A percentile compares a stretch with the other conserved stretches of the same genome.
Evolutionary conservation across 2,888 invertebrate species (phyloP).

Genomic region (Copidosoma aretas): DNA sequence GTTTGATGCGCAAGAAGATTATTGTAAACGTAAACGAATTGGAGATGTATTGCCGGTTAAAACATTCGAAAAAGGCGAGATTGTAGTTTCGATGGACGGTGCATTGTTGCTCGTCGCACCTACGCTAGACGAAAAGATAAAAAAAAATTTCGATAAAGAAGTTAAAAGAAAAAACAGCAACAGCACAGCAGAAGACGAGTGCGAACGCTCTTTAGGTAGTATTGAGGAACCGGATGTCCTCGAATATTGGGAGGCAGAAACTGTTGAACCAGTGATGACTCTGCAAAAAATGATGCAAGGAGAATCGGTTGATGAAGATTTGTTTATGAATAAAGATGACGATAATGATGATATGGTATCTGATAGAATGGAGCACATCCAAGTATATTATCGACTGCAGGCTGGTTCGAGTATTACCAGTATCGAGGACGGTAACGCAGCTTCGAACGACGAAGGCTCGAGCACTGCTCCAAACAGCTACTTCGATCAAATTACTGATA

Average conservation of each 20-base stretch:
- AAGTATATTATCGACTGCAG: conserved; percentile 57
- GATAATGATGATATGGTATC: not conserved
- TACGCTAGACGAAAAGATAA: conserved; percentile 1
- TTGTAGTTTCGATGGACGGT: conserved; percentile 57
- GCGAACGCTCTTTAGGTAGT: conserved; percentile 50
- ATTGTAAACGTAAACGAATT: conserved; percentile 5
- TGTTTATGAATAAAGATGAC: not conserved
- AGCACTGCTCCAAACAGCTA: conserved; percentile 45
- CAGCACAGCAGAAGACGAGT: conserved; percentile 39
- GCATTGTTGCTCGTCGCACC: conserved; percentile 51
- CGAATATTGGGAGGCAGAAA: conserved; percentile 64
- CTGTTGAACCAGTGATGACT: conserved; percentile 53
- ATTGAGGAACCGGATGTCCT: conserved; percentile 63
- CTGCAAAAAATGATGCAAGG: conserved; percentile 46
- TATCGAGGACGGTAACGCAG: conserved; percentile 32
- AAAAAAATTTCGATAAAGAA: conserved; percentile 20
- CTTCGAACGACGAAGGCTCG: conserved; percentile 27
- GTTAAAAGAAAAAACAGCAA: conserved; percentile 32
- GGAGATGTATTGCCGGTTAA: conserved; percentile 43
- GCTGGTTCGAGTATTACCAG: conserved; percentile 41
- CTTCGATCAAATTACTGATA: conserved; percentile 47
- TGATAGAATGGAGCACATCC: conserved; percentile 46
- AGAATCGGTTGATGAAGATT: conserved; percentile 41
- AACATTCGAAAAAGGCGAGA: conserved; percentile 58
- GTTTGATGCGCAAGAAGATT: conserved; percentile 1